Evolutionary conservation across 1,140 invertebrate genomes (phyloP), one percentile per base, ranked within the genome.

Genomic region (Dryas iulia): DNA sequence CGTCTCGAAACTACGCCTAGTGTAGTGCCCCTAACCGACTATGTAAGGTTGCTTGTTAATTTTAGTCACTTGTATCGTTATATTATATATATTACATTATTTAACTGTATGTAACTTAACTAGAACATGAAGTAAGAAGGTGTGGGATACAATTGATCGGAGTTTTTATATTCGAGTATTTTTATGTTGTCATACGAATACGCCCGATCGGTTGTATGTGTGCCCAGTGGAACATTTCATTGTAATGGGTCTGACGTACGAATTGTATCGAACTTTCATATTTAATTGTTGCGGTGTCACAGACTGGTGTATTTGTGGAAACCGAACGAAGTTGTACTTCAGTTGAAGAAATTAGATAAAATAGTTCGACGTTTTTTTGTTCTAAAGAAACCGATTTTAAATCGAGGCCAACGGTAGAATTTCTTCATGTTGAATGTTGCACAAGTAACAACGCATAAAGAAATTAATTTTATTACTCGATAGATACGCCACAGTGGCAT

Each of bases 341-440:
- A 10, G n/a, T 14, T 35, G 1, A 14, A 28, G 3, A 28, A 28
- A 28, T 28, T 28, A 28, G 26, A 14, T 35, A 35, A 35, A 35
- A 35, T 35, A 35, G 33, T 35, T 35, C n/a, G 33, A 14, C 3
- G 12, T 35, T n/a, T 59, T 31, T 53, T 12, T 62, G 28, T 63
- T 63, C 5, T 4, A 56, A 56, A 54, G 7, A 61, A 62, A 62
- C 52, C 39, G 52, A 63, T 63, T 86, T 88, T 82, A 83, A 89
- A 90, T 89, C 88, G 87, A 90, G 87, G 86, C 88, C 88, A 90
- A 86, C 81, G 62, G 65, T 76, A 82, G 66, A 76, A 87, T 91
- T 87, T 91, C 87, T 88, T 84, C 70, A 79, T 87, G 87, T 89
- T 82, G 72, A 71, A 85, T 84, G 86, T 89, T 88, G 77, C 84